Percentiles rank a stretch among this genome's conserved stretches.
Evolutionary conservation across 2,888 invertebrate species (phyloP).

Genomic region (Ichneumoninae sp.): DNA sequence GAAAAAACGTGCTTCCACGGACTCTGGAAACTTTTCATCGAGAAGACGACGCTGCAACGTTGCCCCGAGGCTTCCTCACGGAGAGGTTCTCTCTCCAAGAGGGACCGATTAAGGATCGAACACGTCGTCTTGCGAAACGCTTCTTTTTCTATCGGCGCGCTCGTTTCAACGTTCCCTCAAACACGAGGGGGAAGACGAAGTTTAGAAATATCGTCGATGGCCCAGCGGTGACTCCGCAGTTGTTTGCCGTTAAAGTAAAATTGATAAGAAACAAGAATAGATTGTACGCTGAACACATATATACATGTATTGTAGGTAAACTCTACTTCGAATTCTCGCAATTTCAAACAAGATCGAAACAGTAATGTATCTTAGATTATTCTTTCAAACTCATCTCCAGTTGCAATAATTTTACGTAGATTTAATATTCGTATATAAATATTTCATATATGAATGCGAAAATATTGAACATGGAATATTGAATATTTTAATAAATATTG

Average conservation of each 20-base stretch:
- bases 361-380: too few relatives aligned
- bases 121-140: slow-evolving; percentile 40
- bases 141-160: slow-evolving; percentile 43
- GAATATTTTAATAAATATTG: too few relatives aligned
- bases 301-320: too few relatives aligned
- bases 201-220: slow-evolving; percentile 31
- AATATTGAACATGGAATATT: too few relatives aligned
- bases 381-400: too few relatives aligned
- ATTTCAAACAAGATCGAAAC: too few relatives aligned
- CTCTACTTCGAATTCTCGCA: too few relatives aligned
- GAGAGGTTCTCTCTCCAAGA: slow-evolving; percentile 24
- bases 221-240: not conserved
- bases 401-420: too few relatives aligned
- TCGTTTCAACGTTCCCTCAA: not conserved
- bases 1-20: slow-evolving; percentile 18
- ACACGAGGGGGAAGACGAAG: slow-evolving; percentile 1
- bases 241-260: not conserved
- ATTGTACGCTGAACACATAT: not conserved
- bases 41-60: slow-evolving; percentile 35
- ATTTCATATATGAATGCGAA: too few relatives aligned
- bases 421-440: too few relatives aligned
- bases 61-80: slow-evolving; percentile 23
- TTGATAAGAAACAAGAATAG: slow-evolving; percentile 11
- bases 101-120: slow-evolving; percentile 54
- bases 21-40: slow-evolving; percentile 58